Evolutionary conservation across 2,888 invertebrate species (phyloP), one percentile per base, ranked within the genome.

Genomic region (Drosophila koepferae): DNA sequence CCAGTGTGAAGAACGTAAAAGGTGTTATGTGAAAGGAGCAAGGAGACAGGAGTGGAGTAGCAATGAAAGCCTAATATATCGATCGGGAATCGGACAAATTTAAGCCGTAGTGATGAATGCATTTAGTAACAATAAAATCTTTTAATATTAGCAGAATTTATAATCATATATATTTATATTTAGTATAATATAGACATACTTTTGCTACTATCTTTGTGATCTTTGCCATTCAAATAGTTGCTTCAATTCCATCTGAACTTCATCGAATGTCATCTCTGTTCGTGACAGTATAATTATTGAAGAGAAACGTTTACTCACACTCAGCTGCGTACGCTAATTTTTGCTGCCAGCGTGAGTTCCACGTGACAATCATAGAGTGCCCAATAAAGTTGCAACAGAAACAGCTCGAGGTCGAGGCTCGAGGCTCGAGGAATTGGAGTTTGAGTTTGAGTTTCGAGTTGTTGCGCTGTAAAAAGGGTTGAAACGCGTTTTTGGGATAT

Each of bases 241-340:
- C 38, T 43, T 48, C 12, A 12, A 23, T 18, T n/a, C 18, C 38
- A 9, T 16, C 9, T 38, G 14, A 8, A 36, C 18, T n/a, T 23
- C 23, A 18, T 14, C 34, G 51, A 51, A 51, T 34, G 5, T 49
- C 63, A 61, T 70, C 54, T 48, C 77, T 87, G 88, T 49, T 68
- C 66, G 54, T 89, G 90, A 88, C 90, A 90, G 82, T 74, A 66
- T 82, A 88, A 87, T 87, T 88, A 87, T 80, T 81, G 59, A 28
- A 28, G 28, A 73, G 63, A 58, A 69, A 62, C 60, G 43, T 53
- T 75, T 14, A 31, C 56, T 56, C 63, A 40, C 34, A 51, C 31
- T 20, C 31, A 18, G 34, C 9, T 34, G 41, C 10, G 20, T 5
- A 36, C 16, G 55, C 55, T 49, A 36, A 71, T 38, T 51, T 62